Percentiles rank a stretch among this genome's conserved stretches.
Conservation (phyloP, 2,888 invertebrate species). For the Lasioglossum marginatum region DNA sequence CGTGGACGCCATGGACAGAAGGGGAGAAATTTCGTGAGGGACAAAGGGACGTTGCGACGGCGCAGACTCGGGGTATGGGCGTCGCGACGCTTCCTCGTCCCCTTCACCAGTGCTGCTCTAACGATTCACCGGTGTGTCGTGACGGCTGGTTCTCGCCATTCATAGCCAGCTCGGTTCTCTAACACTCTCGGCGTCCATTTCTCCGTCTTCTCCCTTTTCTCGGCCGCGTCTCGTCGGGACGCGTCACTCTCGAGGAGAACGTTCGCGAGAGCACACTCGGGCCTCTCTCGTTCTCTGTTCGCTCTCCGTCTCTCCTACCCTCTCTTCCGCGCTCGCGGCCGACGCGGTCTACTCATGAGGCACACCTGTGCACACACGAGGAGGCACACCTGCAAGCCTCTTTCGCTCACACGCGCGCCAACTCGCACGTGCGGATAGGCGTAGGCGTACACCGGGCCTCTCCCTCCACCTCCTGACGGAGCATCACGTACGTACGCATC, state of each 20-base stretch:
- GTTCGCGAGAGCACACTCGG: background rate
- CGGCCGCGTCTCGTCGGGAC: background rate
- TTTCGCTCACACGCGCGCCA: slow-evolving; percentile 21
- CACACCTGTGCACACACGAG: slow-evolving; percentile 52
- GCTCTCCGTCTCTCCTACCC: background rate
- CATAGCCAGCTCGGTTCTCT: background rate
- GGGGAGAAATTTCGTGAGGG: slow-evolving; percentile 55
- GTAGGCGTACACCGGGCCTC: slow-evolving; percentile 32
- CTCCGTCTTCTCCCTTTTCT: slow-evolving; percentile 12
- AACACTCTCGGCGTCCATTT: slow-evolving; percentile 6
- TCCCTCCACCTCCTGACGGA: slow-evolving; percentile 2
- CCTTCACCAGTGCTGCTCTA: slow-evolving; percentile 68
- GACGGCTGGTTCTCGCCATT: slow-evolving; percentile 48
- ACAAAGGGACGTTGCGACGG: slow-evolving; percentile 71
- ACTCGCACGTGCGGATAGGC: slow-evolving; percentile 40
- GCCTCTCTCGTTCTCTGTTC: background rate
- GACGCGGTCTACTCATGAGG: slow-evolving; percentile 8
- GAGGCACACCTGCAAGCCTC: slow-evolving; percentile 44
- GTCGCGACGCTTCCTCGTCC: slow-evolving; percentile 71
- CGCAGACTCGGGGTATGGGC: slow-evolving; percentile 68
- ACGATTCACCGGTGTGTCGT: slow-evolving; percentile 64
- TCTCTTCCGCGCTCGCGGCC: background rate
- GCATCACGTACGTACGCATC: slow-evolving; percentile 34
- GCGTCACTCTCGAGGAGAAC: background rate
- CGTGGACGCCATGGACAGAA: slow-evolving; percentile 22